Base-by-base conservation (phyloP, 2,888 invertebrate species). In the Keiferia lycopersicella region DNA sequence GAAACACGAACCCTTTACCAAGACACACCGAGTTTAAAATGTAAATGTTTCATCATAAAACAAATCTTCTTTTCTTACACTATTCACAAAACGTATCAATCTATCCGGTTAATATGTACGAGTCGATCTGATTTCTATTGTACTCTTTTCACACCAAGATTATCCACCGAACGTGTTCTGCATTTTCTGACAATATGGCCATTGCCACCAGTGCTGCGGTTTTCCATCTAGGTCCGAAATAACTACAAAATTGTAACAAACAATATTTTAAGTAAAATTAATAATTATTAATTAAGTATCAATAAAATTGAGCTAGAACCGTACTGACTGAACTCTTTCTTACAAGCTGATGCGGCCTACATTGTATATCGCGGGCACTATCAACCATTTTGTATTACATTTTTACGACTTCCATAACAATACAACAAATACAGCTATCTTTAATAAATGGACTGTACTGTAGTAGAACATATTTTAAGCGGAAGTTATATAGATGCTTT, bases 281-380 rank as follows among this genome's bases (percentile, higher is more conserved):
- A 79, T 80, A 22, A 22, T 26, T 22, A 53, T 22, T 53, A 81
- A 79, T 82, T 82, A 84, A 83, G 82, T 86, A 84, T 83, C 81
- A 85, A 86, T 90, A 88, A 86, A 90, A 90, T 90, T 90, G 90
- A 90, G 90, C 90, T 90, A 90, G 82, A 82, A 78, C 79, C 82
- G 48, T 41, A 20, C 39, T 41, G 59, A 48, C 56, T 57, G 56
- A 56, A n/a, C 56, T 56, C 56, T 34, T 56, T 56, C 56, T 34
- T 56, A 53, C n/a, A 56, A 56, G 34, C 56, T 34, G 59, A 20
- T 59, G 59, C 59, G 39, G 41, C 59, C 39, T 18, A 58, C 18
- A 12, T 59, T 56, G 53, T 53, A 57, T 50, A 53, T 48, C 62
- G 61, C 65, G 61, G 51, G 22, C 60, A 45, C 45, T 45, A 45